These are phyloP conservation scores for Selene dorsalis DNA, from an alignment of 2,797 vertebrate genomes.

Conservation along the genomic window DNA sequence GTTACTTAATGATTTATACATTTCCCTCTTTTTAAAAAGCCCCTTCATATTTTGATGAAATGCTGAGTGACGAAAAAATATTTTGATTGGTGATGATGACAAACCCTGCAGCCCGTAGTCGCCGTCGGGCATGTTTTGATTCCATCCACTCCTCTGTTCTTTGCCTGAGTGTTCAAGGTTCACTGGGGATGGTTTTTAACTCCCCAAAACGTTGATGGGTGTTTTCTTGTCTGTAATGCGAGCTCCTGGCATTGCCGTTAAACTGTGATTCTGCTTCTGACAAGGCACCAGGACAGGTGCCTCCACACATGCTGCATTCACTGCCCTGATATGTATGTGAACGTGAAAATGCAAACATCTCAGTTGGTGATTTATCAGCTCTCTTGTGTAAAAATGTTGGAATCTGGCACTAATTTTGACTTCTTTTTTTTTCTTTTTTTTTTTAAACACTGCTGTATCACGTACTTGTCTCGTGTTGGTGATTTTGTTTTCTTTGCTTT, in stretches of 20 bases:
- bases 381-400: conserved; percentile 22
- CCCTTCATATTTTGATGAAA: conserved; percentile 34
- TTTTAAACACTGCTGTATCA: conserved; percentile 39
- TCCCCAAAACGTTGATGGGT: conserved; percentile 10
- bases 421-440: background rate
- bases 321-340: conserved; percentile 57
- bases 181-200: background rate
- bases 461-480: conserved; percentile 32
- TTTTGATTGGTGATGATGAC: conserved; percentile 8
- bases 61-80: background rate
- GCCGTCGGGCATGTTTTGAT: conserved; percentile 29
- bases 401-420: conserved; percentile 26
- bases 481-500: conserved; percentile 15
- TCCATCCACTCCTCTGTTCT: conserved; percentile 51
- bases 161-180: conserved; percentile 22
- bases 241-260: conserved; percentile 39
- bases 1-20: conserved; percentile 22
- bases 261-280: conserved; percentile 63
- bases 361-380: conserved; percentile 44
- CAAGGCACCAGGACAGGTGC: conserved; percentile 5
- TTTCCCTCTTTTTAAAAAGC: conserved; percentile 20
- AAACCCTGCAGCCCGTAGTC: conserved; percentile 2
- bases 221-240: conserved; percentile 22
- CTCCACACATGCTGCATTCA: conserved; percentile 45
- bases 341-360: conserved; percentile 39